Percentiles rank a stretch among this genome's conserved stretches.
Evolutionary conservation across 2,888 invertebrate genomes (phyloP).

Genomic region (Doris montereyensis): DNA sequence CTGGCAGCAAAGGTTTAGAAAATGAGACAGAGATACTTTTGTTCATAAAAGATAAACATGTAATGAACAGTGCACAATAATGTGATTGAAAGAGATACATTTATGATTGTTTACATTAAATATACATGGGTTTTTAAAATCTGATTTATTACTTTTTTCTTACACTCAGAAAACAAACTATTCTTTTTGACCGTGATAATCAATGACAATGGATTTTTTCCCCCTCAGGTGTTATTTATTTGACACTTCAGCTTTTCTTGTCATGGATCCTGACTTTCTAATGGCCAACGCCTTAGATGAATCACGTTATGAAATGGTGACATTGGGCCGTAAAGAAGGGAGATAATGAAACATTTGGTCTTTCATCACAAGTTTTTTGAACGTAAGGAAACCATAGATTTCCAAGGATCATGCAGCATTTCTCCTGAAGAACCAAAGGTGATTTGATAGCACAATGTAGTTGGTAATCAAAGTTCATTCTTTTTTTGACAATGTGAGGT

Average conservation of each 20-base stretch:
- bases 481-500: too few species aligned
- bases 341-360: conserved; percentile 74
- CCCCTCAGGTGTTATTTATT: conserved; percentile 72
- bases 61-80: too few species aligned
- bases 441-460: too few species aligned
- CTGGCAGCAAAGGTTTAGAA: too few species aligned
- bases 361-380: conserved; percentile 72
- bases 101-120: too few species aligned
- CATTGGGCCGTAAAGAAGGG: conserved; percentile 73
- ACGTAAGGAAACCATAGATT: conserved; percentile 71
- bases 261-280: conserved; percentile 73
- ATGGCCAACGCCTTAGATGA: conserved; percentile 70
- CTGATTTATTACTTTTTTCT: not conserved
- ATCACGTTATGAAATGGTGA: conserved; percentile 71
- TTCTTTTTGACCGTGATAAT: not conserved
- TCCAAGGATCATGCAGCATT: conserved; percentile 72
- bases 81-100: too few species aligned
- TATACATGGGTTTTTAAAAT: too few species aligned
- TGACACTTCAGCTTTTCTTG: conserved; percentile 71
- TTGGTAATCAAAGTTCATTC: too few species aligned
- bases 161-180: not conserved
- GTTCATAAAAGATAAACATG: too few species aligned
- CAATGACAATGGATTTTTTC: not conserved
- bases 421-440: conserved; percentile 72
- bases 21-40: too few species aligned